These are phyloP conservation scores for Zaprionus nigranus DNA, from an alignment of 1,140 invertebrate species.

Conservation along the genomic window DNA sequence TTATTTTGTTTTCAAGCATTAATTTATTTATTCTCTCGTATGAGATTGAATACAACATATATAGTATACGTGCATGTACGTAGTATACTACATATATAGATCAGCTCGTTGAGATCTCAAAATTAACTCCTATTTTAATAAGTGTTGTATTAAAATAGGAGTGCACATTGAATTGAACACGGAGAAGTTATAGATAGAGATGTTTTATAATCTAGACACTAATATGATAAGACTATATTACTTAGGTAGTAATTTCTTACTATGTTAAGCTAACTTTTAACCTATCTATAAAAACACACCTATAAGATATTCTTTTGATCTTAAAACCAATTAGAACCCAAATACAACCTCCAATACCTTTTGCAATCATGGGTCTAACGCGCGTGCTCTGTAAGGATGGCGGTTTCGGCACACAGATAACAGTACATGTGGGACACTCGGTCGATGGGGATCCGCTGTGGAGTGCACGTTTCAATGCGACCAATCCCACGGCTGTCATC, in stretches of 20 bases:
- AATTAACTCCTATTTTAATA: too few relatives aligned
- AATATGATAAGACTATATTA: too few relatives aligned
- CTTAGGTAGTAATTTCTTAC: too few relatives aligned
- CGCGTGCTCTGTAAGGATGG: conserved; percentile 87
- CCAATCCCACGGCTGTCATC: conserved; percentile 90
- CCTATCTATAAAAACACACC: too few relatives aligned
- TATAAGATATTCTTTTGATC: not conserved
- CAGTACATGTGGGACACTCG: conserved; percentile 88
- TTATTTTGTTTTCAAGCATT: not conserved
- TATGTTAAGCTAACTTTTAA: too few relatives aligned
- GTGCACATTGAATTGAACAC: too few relatives aligned
- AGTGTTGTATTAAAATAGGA: too few relatives aligned
- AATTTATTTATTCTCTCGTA: not conserved
- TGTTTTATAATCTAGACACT: too few relatives aligned
- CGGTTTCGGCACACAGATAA: conserved; percentile 91
- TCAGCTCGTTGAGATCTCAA: not conserved
- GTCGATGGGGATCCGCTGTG: conserved; percentile 92
- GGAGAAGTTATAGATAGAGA: too few relatives aligned
- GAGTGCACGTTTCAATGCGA: conserved; percentile 91
- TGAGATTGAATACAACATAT: too few relatives aligned
- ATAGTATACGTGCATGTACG: not conserved
- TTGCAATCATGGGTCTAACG: conserved; percentile 60
- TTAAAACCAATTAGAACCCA: not conserved
- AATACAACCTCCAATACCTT: conserved; percentile 2
- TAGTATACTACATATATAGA: not conserved